phyloP scores from a whole-genome alignment of 37 sponge, comb jelly and placozoan species.

The Spongia lamella region DNA sequence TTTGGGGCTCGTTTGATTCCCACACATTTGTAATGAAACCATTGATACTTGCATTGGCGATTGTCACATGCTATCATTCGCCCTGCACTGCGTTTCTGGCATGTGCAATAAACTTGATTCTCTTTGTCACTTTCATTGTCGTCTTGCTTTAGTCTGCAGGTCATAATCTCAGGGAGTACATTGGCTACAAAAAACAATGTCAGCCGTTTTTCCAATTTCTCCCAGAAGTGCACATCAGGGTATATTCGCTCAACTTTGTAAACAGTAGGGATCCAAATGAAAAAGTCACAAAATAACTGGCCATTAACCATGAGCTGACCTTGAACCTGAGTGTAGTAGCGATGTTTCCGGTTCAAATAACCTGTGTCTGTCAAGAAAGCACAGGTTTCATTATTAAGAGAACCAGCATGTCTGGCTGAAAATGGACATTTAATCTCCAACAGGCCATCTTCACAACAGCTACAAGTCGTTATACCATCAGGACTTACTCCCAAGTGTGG shows the following conservation, averaged over 20 bases:
- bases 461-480: too few relatives aligned
- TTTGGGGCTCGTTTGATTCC: constrained; percentile 18
- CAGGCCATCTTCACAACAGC: too few relatives aligned
- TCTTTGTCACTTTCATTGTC: too few relatives aligned
- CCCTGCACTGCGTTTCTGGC: constrained; percentile 1
- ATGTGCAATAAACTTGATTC: constrained; percentile 9
- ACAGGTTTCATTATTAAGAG: too few relatives aligned
- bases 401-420: too few relatives aligned
- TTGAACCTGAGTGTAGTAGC: not conserved
- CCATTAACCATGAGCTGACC: not conserved
- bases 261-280: not conserved
- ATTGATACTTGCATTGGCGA: not conserved
- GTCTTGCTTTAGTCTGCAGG: too few relatives aligned
- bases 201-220: not conserved
- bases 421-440: too few relatives aligned
- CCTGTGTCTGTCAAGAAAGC: too few relatives aligned
- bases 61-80: constrained; percentile 25
- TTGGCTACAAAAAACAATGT: not conserved
- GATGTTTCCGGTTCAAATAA: too few relatives aligned
- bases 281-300: not conserved
- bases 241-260: not conserved
- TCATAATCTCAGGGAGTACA: not conserved
- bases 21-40: constrained; percentile 33
- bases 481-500: too few relatives aligned
- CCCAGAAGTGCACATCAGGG: not conserved